These are phyloP conservation scores for Rhinoderma darwinii DNA, from an alignment of 2,113 vertebrate species.

Conservation along the genomic window DNA sequence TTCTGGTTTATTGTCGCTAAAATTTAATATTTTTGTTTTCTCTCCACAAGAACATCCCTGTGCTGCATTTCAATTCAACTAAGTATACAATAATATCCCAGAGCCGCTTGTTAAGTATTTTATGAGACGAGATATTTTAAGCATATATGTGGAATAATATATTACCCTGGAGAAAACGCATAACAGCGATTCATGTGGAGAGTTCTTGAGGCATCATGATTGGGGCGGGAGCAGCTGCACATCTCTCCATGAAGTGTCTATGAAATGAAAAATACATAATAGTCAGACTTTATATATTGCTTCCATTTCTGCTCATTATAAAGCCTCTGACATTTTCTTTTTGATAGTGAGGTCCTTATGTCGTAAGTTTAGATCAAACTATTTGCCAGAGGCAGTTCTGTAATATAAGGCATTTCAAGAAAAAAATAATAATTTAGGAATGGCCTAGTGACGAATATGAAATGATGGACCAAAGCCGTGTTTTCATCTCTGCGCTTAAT, in stretches of 20 bases:
- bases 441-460: background rate
- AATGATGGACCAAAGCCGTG: background rate
- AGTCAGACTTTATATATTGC: slow-evolving; percentile 39
- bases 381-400: slow-evolving; percentile 11
- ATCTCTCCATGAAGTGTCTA: slow-evolving; percentile 30
- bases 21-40: slow-evolving; percentile 38
- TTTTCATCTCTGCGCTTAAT: slow-evolving; percentile 23
- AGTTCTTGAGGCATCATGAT: slow-evolving; percentile 42
- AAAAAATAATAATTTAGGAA: slow-evolving; percentile 10
- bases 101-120: slow-evolving; percentile 31
- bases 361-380: background rate
- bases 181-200: slow-evolving; percentile 41
- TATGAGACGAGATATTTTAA: slow-evolving; percentile 45
- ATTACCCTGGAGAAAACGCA: slow-evolving; percentile 27
- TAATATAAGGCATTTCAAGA: slow-evolving; percentile 13
- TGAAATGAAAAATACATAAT: slow-evolving; percentile 47
- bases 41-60: background rate
- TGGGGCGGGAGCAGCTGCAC: slow-evolving; percentile 30
- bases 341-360: slow-evolving; percentile 23
- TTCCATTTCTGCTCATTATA: slow-evolving; percentile 33
- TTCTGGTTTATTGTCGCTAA: background rate
- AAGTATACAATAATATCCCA: slow-evolving; percentile 39
- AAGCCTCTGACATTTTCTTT: background rate
- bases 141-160: slow-evolving; percentile 32
- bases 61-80: slow-evolving; percentile 19